Percentiles rank a stretch among this genome's conserved stretches.
These are phyloP conservation scores for Drosophila borealis DNA, from an alignment of 2,888 invertebrate genomes.

Conservation along the genomic window DNA sequence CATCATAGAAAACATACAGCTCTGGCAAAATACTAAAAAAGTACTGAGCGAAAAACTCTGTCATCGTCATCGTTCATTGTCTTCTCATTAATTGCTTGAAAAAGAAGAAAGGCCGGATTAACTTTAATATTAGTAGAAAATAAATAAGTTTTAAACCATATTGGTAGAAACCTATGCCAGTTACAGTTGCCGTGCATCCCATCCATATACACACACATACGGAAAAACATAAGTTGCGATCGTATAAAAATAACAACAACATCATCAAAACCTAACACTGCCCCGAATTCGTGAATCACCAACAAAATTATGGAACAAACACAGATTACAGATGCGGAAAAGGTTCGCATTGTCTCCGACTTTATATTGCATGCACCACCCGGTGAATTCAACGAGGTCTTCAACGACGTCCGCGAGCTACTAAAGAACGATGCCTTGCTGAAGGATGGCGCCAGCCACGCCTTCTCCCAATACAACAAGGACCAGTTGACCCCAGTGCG, in stretches of 20 bases:
- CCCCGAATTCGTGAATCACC: conserved; percentile 71
- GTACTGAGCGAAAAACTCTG: conserved; percentile 40
- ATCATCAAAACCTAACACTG: conserved; percentile 56
- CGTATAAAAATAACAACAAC: conserved; percentile 20
- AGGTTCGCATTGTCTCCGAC: conserved; percentile 98
- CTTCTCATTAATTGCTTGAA: conserved; percentile 60
- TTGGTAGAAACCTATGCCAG: conserved; percentile 1
- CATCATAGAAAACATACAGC: too few species aligned
- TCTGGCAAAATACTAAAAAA: conserved; percentile 16
- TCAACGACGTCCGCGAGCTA: conserved; percentile 96
- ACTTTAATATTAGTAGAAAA: conserved; percentile 27
- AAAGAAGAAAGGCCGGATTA: conserved; percentile 52
- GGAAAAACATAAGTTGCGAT: conserved; percentile 16
- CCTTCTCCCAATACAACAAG: conserved; percentile 99
- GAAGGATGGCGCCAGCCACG: conserved; percentile 97
- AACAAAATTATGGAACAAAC: conserved; percentile 81
- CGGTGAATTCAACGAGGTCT: conserved; percentile 99
- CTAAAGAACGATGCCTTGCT: conserved; percentile 97
- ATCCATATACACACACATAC: conserved; percentile 4
- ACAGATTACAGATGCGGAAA: conserved; percentile 93
- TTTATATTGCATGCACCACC: conserved; percentile 99
- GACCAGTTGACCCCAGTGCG: conserved; percentile 99
- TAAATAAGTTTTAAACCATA: conserved; percentile 3
- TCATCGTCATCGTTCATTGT: conserved; percentile 59
- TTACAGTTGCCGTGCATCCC: conserved; percentile 12